Evolutionary conservation across 2,797 vertebrate genomes (phyloP), one percentile per base, ranked within the genome.

Genomic region (Champsocephalus esox): DNA sequence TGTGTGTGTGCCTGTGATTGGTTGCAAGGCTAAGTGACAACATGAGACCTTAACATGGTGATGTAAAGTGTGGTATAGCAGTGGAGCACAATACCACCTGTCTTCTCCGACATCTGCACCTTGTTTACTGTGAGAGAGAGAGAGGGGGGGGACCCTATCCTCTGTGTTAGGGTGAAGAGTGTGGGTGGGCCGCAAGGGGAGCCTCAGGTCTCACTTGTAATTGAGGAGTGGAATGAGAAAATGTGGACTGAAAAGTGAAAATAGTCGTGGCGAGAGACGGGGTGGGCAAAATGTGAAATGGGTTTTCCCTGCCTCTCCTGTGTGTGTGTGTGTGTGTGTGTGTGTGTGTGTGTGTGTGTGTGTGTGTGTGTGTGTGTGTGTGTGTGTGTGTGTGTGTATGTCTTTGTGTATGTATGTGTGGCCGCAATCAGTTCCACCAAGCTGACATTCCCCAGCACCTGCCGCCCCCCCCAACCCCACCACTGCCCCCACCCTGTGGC

Each of bases 351-450:
- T n/a, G 41, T 69, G 57, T 4, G 3, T 28, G 28, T 28, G 28
- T 28, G 28, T 0, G 17, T 64, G 50, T 8, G 61, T 71, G 66
- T 77, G 45, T n/a, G 41, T 69, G 57, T 4, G 3, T 28, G 28
- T 28, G 28, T 28, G 28, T 0, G 17, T 64, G 50, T 8, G 50
- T 32, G 19, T 11, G 16, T 59, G 50, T 77, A 70, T 83, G 73
- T 66, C 19, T 19, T 19, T 19, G 19, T 19, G 19, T 59, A 34
- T 62, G 79, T 77, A 72, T 83, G 73, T 66, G 69, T 72, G 75
- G 81, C 79, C 14, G 43, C 82, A 94, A 92, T 94, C 90, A 90
- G 88, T 92, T 92, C 86, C 88, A 83, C 89, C 85, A 85, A 80
- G 81, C 86, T 82, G 87, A 88, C 86, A 88, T 87, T 88, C 83